These are phyloP conservation scores for Spodoptera litura DNA, from an alignment of 1,140 invertebrate genomes.

Conservation along the genomic window DNA sequence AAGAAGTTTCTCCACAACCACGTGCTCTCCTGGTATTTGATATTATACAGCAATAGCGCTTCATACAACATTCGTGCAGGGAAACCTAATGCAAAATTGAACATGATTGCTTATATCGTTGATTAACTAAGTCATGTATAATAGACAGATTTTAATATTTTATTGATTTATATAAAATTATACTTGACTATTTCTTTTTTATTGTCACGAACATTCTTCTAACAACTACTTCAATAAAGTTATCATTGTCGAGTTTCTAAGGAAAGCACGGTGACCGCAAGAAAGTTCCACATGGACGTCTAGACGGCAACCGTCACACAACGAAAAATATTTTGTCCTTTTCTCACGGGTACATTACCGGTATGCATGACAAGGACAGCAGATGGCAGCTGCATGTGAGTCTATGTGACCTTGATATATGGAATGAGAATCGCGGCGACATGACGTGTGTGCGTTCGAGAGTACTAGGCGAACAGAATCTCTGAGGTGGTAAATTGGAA, in stretches of 20 bases:
- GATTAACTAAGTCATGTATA: too few relatives aligned
- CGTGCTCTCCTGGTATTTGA: constrained; percentile 12
- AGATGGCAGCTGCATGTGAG: constrained; percentile 62
- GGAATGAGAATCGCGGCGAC: constrained; percentile 69
- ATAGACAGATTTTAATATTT: too few relatives aligned
- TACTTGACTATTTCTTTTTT: too few relatives aligned
- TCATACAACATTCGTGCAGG: not conserved
- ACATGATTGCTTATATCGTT: too few relatives aligned
- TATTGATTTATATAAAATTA: too few relatives aligned
- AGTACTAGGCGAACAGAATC: constrained; percentile 72
- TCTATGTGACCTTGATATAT: constrained; percentile 73
- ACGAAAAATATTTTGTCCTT: constrained; percentile 56
- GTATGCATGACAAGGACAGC: constrained; percentile 60
- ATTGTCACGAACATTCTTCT: constrained; percentile 23
- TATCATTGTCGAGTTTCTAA: constrained; percentile 46
- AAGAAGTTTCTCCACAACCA: not conserved
- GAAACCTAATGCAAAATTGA: too few relatives aligned
- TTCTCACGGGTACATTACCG: constrained; percentile 53
- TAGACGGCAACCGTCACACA: constrained; percentile 52
- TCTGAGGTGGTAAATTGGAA: constrained; percentile 50
- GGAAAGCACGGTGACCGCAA: constrained; percentile 58
- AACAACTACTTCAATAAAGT: constrained; percentile 28
- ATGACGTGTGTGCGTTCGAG: constrained; percentile 71
- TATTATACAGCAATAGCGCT: constrained; percentile 7
- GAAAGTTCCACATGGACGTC: constrained; percentile 64